Conservation (phyloP, 2,797 vertebrate species). For the Tenualosa thibaudeaui region DNA sequence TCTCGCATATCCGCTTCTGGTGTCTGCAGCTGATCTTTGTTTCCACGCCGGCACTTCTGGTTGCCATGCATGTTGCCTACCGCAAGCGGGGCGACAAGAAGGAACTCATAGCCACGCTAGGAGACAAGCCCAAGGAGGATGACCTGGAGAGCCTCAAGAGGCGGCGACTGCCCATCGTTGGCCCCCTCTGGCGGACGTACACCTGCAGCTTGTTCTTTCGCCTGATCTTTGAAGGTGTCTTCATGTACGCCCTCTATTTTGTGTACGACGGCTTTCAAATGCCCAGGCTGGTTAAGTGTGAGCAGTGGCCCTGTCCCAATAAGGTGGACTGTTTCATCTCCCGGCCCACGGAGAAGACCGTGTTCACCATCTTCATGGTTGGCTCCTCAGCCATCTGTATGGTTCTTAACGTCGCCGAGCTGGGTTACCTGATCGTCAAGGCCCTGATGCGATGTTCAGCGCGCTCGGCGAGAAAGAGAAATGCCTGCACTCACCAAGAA, state of each 20-base stretch:
- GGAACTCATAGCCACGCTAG: slow-evolving; percentile 73
- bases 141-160: slow-evolving; percentile 85
- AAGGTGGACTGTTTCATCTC: slow-evolving; percentile 97
- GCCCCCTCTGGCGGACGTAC: slow-evolving; percentile 96
- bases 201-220: slow-evolving; percentile 92
- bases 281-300: slow-evolving; percentile 90
- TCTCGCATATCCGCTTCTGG: slow-evolving; percentile 97
- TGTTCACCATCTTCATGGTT: slow-evolving; percentile 98
- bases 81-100: slow-evolving; percentile 81
- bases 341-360: slow-evolving; percentile 94
- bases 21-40: slow-evolving; percentile 97
- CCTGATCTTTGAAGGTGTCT: slow-evolving; percentile 86
- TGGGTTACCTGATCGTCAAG: slow-evolving; percentile 86
- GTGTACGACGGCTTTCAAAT: slow-evolving; percentile 92
- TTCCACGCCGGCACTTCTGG: slow-evolving; percentile 90
- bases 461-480: slow-evolving; percentile 60
- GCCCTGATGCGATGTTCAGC: slow-evolving; percentile 70
- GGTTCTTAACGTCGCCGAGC: slow-evolving; percentile 89
- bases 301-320: slow-evolving; percentile 93
- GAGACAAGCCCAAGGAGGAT: slow-evolving; percentile 55
- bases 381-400: slow-evolving; percentile 90
- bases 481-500: slow-evolving; percentile 51
- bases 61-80: slow-evolving; percentile 94
- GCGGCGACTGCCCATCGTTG: slow-evolving; percentile 83
- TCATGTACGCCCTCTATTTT: slow-evolving; percentile 92